Conservation (phyloP, 1,140 invertebrate genomes). For the Zaprionus tsacasi region DNA sequence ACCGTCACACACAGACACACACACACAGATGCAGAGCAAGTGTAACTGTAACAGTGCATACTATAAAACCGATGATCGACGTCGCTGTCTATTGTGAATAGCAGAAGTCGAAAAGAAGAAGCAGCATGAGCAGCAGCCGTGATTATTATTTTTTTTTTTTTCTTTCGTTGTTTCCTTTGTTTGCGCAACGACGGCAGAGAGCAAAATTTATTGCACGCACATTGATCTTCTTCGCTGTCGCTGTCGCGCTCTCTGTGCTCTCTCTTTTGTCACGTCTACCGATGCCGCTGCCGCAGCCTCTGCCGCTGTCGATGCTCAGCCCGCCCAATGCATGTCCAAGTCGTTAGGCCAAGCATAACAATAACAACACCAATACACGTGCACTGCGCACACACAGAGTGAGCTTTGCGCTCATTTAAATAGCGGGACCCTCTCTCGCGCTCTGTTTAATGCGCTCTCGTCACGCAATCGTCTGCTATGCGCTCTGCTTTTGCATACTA, state of each 20-base stretch:
- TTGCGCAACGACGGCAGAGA: constrained; percentile 19
- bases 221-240: constrained; percentile 40
- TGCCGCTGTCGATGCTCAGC: constrained; percentile 3
- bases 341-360: constrained; percentile 51
- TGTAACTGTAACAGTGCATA: constrained; percentile 54
- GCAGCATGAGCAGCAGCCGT: constrained; percentile 17
- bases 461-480: constrained; percentile 53
- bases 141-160: constrained; percentile 66
- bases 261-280: constrained; percentile 38
- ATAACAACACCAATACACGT: constrained; percentile 15
- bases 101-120: constrained; percentile 24
- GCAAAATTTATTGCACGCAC: constrained; percentile 62
- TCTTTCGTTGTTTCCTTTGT: constrained; percentile 47
- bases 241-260: neutral
- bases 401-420: constrained; percentile 59
- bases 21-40: constrained; percentile 15
- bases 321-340: constrained; percentile 69
- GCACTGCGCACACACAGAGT: constrained; percentile 2
- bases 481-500: constrained; percentile 58
- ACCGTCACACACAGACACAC: constrained; percentile 46
- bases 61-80: constrained; percentile 40
- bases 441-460: constrained; percentile 67
- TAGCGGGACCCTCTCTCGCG: constrained; percentile 53
- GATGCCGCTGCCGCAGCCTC: too few species aligned
- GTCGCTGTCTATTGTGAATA: constrained; percentile 30